Evolutionary conservation across 2,113 vertebrate species (phyloP).

Genomic region (Gnathonemus longibarbis): DNA sequence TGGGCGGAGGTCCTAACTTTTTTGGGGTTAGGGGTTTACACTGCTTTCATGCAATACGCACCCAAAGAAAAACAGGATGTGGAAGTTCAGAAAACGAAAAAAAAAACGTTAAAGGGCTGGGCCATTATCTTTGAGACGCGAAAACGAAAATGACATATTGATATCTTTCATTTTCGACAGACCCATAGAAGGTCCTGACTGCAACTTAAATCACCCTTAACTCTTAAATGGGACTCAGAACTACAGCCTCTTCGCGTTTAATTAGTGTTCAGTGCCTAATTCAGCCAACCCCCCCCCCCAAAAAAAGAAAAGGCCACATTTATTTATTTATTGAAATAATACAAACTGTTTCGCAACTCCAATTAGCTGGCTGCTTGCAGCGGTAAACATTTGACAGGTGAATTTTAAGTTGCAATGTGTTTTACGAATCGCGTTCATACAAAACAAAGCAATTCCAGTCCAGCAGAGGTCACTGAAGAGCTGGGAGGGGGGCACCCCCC

Average conservation of each 20-base stretch:
- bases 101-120: slow-evolving; percentile 22
- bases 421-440: not conserved
- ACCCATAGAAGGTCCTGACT: not conserved
- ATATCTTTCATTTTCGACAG: not conserved
- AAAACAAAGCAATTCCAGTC: not conserved
- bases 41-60: not conserved
- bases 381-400: not conserved
- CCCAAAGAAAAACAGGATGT: slow-evolving; percentile 20
- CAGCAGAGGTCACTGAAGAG: slow-evolving; percentile 19
- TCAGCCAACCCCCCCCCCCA: not conserved
- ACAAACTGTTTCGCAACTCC: not conserved
- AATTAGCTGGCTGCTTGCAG: not conserved
- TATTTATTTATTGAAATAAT: not conserved
- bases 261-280: not conserved
- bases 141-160: not conserved
- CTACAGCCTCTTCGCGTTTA: not conserved
- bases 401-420: not conserved
- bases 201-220: not conserved
- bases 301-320: not conserved
- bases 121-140: not conserved
- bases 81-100: not conserved
- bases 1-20: slow-evolving; percentile 1
- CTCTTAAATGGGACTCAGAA: not conserved
- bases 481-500: not conserved
- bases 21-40: not conserved